Percentiles rank a stretch among this genome's conserved stretches.
phyloP scores from a whole-genome alignment of 2,888 invertebrate genomes.

The Apotomis capreana region DNA sequence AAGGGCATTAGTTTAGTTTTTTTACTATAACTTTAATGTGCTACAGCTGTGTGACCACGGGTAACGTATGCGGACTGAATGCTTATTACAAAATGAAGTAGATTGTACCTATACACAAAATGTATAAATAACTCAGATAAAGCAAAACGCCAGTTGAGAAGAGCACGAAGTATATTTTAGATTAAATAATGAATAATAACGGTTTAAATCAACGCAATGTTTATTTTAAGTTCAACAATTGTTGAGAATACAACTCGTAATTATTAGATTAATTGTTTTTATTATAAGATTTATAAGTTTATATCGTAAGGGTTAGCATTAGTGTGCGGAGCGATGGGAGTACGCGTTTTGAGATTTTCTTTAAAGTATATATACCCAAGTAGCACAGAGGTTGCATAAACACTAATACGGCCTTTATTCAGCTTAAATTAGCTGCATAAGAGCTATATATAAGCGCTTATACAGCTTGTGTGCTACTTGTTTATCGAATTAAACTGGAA shows the following conservation, averaged over 20 bases:
- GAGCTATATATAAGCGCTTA: too few relatives aligned
- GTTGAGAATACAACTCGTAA: too few relatives aligned
- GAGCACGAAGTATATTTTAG: constrained; percentile 10
- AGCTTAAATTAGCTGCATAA: too few relatives aligned
- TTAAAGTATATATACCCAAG: background rate
- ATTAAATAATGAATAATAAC: background rate
- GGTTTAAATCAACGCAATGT: background rate
- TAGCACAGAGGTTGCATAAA: too few relatives aligned
- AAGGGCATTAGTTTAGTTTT: too few relatives aligned
- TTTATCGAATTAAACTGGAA: background rate
- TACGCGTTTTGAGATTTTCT: background rate
- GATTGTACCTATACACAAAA: background rate
- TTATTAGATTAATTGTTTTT: too few relatives aligned
- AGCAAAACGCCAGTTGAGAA: background rate
- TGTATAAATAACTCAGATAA: background rate
- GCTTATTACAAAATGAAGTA: background rate
- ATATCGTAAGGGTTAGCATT: constrained; percentile 7
- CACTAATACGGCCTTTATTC: too few relatives aligned
- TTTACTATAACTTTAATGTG: background rate
- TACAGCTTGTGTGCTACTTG: too few relatives aligned
- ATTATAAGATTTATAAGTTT: background rate
- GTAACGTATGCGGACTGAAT: background rate
- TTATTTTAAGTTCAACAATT: background rate
- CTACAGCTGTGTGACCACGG: background rate
- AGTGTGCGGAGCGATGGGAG: constrained; percentile 28